phyloP scores from a whole-genome alignment of 2,797 vertebrate species.

The Iguana delicatissima region DNA sequence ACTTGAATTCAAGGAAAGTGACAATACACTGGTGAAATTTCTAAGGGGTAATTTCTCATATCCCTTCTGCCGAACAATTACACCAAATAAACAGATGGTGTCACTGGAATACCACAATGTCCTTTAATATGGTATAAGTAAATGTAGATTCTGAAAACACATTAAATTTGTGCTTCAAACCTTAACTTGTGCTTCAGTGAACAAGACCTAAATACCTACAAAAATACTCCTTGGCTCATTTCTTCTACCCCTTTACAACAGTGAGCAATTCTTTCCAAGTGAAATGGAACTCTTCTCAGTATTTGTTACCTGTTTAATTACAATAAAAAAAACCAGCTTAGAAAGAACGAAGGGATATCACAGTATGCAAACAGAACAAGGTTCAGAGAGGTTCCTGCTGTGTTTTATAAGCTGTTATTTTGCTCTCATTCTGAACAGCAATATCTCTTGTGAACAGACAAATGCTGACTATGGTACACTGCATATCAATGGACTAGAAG shows the following conservation, averaged over 20 bases:
- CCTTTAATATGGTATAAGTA: not conserved
- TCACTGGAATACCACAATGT: conserved; percentile 28
- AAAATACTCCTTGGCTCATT: not conserved
- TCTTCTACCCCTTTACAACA: not conserved
- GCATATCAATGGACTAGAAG: conserved; percentile 43
- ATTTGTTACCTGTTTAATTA: conserved; percentile 42
- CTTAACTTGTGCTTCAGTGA: not conserved
- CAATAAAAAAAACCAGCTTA: conserved; percentile 17
- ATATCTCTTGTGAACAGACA: not conserved
- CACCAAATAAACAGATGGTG: conserved; percentile 36
- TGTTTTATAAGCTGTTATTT: conserved; percentile 5
- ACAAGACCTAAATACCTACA: not conserved
- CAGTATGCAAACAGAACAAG: conserved; percentile 26
- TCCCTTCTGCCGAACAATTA: conserved; percentile 26
- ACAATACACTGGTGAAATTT: not conserved
- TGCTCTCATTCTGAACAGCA: conserved; percentile 54
- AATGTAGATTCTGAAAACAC: not conserved
- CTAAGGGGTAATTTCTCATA: not conserved
- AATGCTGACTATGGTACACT: conserved; percentile 47
- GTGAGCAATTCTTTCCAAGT: not conserved
- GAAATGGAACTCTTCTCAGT: conserved; percentile 35
- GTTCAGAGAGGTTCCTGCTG: conserved; percentile 43
- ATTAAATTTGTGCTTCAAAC: not conserved
- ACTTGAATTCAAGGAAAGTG: not conserved
- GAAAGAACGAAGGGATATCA: conserved; percentile 46